Evolutionary conservation across 2,888 invertebrate species (phyloP), one percentile per base, ranked within the genome.

Genomic region (Epirrhoe alternata): DNA sequence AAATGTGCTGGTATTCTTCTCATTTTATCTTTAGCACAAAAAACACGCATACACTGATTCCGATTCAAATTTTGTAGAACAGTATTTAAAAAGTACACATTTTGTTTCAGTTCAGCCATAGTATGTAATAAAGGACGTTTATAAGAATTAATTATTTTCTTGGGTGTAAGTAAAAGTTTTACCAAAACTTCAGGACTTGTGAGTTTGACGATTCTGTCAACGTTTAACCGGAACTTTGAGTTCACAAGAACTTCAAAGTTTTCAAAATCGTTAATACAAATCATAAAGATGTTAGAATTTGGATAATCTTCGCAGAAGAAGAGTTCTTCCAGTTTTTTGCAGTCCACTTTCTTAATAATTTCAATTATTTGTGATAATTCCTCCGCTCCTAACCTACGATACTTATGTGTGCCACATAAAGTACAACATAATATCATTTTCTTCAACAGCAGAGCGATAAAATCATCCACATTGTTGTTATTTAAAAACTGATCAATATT

Each of bases 291-390:
- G 47, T 63, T 63, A n/a, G 8, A 12, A 6, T 12, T 35, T 42
- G 56, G 57, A 12, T 45, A 16, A 45, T 63, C 57, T 6, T 57
- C 17, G 45, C 56, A 64, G 47, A 47, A 58, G 1, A 64, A 58
- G 0, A 64, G 53, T 64, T 58, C 53, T 12, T n/a, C 31, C 7
- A 64, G 35, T 38, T 64, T 58, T 49, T 30, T 47, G n/a, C 33
- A 35, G 53, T 64, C 53, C 2, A 58, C 6, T 5, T 35, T 33
- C 3, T 47, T 47, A 14, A 64, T 38, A 7, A 64, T 64, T 51
- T 58, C 47, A 24, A 47, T 53, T 16, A 58, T 38, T 49, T 35
- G 33, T 49, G n/a, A 49, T 38, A 64, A 31, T n/a, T n/a, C n/a
- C n/a, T n/a, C n/a, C 14, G 50, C 49, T n/a, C n/a, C 54, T 24